Evolutionary conservation across 1,140 invertebrate species (phyloP).

Genomic region (Panulirus ornatus): DNA sequence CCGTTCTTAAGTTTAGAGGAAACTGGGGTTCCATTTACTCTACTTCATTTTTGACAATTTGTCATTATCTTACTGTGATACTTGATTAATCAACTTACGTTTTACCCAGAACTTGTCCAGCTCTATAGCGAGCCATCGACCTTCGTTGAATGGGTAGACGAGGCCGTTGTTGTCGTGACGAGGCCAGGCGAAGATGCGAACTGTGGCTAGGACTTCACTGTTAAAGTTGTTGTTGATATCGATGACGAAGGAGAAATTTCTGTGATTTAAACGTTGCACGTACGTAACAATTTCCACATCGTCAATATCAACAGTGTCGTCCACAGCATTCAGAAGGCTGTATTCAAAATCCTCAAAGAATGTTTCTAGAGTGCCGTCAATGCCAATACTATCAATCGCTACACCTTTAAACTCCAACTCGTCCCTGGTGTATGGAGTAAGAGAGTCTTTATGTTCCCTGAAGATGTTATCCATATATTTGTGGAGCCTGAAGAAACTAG

Average conservation of each 20-base stretch:
- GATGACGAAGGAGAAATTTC: conserved; percentile 27
- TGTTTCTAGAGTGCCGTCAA: conserved; percentile 29
- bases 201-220: conserved; percentile 9
- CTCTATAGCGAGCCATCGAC: conserved; percentile 47
- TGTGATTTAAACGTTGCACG: conserved; percentile 41
- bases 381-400: conserved; percentile 22
- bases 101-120: conserved; percentile 50
- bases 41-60: too few species aligned
- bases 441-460: conserved; percentile 53
- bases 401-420: conserved; percentile 37
- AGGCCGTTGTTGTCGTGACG: conserved; percentile 45
- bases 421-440: conserved; percentile 33
- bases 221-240: conserved; percentile 25
- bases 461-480: conserved; percentile 61
- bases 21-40: too few species aligned
- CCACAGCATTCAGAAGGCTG: conserved; percentile 40
- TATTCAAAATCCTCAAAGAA: conserved; percentile 56
- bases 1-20: too few species aligned
- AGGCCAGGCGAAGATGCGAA: conserved; percentile 53
- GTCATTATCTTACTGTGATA: too few species aligned
- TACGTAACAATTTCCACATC: conserved; percentile 33
- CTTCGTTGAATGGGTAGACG: conserved; percentile 25
- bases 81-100: too few species aligned
- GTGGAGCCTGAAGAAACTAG: conserved; percentile 41
- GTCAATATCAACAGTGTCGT: conserved; percentile 23